Evolutionary conservation across 2,797 vertebrate genomes (phyloP), one percentile per base, ranked within the genome.

Genomic region (Eurystomus glaucurus): DNA sequence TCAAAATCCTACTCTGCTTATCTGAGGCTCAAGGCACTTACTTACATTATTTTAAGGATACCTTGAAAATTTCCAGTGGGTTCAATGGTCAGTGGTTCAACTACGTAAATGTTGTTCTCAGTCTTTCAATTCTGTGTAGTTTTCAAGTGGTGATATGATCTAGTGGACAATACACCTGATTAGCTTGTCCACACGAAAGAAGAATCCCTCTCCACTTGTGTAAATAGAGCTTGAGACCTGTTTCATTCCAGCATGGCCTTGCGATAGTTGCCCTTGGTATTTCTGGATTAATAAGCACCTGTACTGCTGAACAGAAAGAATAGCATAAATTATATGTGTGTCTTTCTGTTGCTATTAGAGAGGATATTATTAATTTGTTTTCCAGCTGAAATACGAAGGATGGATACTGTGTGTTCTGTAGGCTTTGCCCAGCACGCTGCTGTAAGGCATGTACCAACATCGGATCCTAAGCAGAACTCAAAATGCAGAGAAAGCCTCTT

Each of bases 281-380:
- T 93, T 89, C 81, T 94, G 78, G 13, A 20, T 51, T 91, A 61
- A 39, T 74, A 51, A 91, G 17, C 35, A 85, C 29, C 15, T 31
- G 48, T 74, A 54, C 51, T 54, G 26, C 77, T 48, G 54, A 80
- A 68, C 18, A 69, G 51, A 83, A 91, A 43, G 57, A 71, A 50
- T 68, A 76, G 51, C 41, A 66, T 90, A 61, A 92, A 75, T 91
- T 87, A 66, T 69, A 17, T 23, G 3, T 69, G 4, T 13, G 0
- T 39, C n/a, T 85, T 64, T 80, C 18, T 77, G 29, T 85, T 96
- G 78, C 57, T 88, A 1, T 80, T 94, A 21, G 50, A 41, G 77
- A 74, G 55, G 70, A 41, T 81, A 64, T 55, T 66, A 72, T 65
- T 89, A 37, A 77, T 85, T 87, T 82, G 55, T 85, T 95, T 96